phyloP scores from a whole-genome alignment of 2,797 vertebrate species.

The Lepilemur septentrionalis region DNA sequence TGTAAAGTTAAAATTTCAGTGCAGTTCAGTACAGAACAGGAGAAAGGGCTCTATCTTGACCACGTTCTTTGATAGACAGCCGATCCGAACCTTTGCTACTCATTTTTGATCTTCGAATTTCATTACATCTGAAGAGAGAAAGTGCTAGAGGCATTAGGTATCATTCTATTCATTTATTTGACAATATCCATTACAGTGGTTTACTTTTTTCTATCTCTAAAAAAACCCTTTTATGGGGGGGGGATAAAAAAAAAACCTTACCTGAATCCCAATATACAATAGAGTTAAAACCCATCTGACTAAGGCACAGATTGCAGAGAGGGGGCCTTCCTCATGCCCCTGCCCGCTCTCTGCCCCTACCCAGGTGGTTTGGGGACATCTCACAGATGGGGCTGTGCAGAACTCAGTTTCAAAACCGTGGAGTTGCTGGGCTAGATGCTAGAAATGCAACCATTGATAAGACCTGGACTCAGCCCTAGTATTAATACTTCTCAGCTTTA shows the following conservation, averaged over 20 bases:
- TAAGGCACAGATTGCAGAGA: not conserved
- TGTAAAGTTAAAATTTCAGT: not conserved
- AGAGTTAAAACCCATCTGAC: not conserved
- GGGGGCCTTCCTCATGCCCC: not conserved
- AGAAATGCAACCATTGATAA: not conserved
- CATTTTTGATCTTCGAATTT: not conserved
- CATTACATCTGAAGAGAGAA: not conserved
- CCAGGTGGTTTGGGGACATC: not conserved
- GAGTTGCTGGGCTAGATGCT: not conserved
- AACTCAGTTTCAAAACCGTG: not conserved
- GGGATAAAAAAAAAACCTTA: not conserved
- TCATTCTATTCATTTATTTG: not conserved
- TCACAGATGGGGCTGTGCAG: not conserved
- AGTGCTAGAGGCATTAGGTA: not conserved
- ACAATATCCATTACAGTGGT: not conserved
- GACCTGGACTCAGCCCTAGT: not conserved
- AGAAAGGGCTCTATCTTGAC: not conserved
- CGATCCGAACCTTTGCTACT: not conserved
- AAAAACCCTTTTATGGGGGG: not conserved
- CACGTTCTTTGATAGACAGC: not conserved
- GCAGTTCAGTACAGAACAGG: not conserved
- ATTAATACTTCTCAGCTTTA: not conserved
- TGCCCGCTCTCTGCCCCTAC: not conserved
- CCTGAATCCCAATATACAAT: not conserved
- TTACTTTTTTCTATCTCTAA: not conserved